Evolutionary conservation across 92 coral and sea anemone genomes (phyloP).

Genomic region (Palythoa grandiflora): DNA sequence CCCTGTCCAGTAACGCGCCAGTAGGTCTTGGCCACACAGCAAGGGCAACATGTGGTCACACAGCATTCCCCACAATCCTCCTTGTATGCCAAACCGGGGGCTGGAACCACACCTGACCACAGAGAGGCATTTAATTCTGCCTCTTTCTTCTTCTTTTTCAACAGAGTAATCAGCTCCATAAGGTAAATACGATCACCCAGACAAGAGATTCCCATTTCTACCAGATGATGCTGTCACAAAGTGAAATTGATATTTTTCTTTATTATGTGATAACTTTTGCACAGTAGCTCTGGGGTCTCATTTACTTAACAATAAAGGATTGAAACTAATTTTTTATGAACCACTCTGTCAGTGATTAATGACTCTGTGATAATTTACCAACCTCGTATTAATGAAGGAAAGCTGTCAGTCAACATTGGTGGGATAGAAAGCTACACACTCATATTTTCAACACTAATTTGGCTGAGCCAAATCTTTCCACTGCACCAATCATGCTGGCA

Average conservation of each 20-base stretch:
- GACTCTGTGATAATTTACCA: too few relatives aligned
- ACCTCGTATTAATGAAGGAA: too few relatives aligned
- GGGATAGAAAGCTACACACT: too few relatives aligned
- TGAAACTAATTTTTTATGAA: too few relatives aligned
- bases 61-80: slow-evolving; percentile 97
- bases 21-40: slow-evolving; percentile 93
- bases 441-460: too few relatives aligned
- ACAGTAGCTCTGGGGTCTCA: neutral
- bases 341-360: too few relatives aligned
- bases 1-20: slow-evolving; percentile 99
- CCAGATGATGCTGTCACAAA: slow-evolving; percentile 77
- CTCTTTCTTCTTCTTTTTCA: slow-evolving; percentile 94
- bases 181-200: slow-evolving; percentile 95
- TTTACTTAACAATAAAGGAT: too few relatives aligned
- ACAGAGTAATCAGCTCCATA: slow-evolving; percentile 81
- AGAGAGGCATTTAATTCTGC: slow-evolving; percentile 84
- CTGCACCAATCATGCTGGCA: too few relatives aligned
- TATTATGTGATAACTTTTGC: neutral
- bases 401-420: too few relatives aligned
- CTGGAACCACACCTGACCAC: slow-evolving; percentile 98
- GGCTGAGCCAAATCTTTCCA: too few relatives aligned
- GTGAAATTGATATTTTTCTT: neutral
- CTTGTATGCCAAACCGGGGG: slow-evolving; percentile 93
- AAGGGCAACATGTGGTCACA: slow-evolving; percentile 85
- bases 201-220: slow-evolving; percentile 88